Conservation (phyloP, 2,888 invertebrate genomes). For the Eupelmus urozonus region DNA sequence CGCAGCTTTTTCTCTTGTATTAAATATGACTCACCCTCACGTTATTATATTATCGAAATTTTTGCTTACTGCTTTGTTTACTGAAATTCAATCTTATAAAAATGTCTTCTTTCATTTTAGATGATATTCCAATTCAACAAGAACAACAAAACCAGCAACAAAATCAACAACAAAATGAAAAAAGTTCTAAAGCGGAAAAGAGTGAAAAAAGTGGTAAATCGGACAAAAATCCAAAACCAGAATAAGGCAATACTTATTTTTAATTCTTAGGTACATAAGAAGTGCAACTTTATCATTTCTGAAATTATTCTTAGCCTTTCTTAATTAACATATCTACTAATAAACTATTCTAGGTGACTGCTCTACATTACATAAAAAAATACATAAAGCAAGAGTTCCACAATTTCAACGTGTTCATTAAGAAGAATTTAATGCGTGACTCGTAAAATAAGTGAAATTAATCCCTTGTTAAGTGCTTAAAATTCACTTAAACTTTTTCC, state of each 20-base stretch:
- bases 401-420: slow-evolving; percentile 36
- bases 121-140: slow-evolving; percentile 94
- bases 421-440: slow-evolving; percentile 21
- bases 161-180: slow-evolving; percentile 32
- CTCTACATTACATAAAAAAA: slow-evolving; percentile 13
- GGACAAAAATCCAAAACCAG: slow-evolving; percentile 39
- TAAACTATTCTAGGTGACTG: slow-evolving; percentile 39
- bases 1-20: slow-evolving; percentile 11
- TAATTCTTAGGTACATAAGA: slow-evolving; percentile 43
- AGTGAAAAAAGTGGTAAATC: slow-evolving; percentile 12
- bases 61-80: background rate
- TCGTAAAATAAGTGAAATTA: slow-evolving; percentile 25
- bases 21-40: background rate
- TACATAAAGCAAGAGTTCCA: slow-evolving; percentile 20
- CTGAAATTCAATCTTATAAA: background rate
- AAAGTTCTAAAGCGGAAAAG: slow-evolving; percentile 31
- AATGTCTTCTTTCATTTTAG: slow-evolving; percentile 76
- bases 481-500: slow-evolving; percentile 28
- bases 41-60: background rate
- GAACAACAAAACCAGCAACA: slow-evolving; percentile 36
- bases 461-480: slow-evolving; percentile 18
- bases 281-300: no score
- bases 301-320: no score
- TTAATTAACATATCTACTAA: slow-evolving; percentile 8
- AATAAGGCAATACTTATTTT: slow-evolving; percentile 42